These are phyloP conservation scores for Meghimatium bilineatum DNA, from an alignment of 2,888 invertebrate species.

Conservation along the genomic window DNA sequence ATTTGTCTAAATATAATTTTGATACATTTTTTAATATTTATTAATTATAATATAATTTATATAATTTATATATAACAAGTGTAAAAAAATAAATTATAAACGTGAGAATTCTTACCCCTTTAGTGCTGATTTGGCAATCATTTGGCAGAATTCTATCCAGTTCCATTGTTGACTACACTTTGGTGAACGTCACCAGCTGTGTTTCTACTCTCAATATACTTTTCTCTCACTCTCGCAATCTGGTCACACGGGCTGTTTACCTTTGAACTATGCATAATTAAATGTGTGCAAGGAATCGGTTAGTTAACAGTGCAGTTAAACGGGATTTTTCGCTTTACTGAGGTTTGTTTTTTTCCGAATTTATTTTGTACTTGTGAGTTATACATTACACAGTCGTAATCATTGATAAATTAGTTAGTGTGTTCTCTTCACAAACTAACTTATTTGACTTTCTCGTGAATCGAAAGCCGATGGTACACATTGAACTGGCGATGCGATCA, in stretches of 20 bases:
- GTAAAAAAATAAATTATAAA: not conserved
- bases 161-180: constrained; percentile 58
- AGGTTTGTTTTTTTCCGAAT: too few species aligned
- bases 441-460: too few species aligned
- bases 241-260: constrained; percentile 1
- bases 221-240: constrained; percentile 12
- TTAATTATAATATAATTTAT: too few species aligned
- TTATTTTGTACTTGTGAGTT: too few species aligned
- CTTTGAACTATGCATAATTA: not conserved
- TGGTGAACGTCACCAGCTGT: not conserved
- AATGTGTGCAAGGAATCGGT: not conserved
- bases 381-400: too few species aligned
- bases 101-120: constrained; percentile 56
- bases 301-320: not conserved
- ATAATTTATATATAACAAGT: too few species aligned
- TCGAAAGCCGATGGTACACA: too few species aligned
- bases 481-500: too few species aligned
- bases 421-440: too few species aligned
- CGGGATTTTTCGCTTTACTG: not conserved
- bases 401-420: too few species aligned
- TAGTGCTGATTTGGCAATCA: constrained; percentile 51
- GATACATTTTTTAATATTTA: too few species aligned
- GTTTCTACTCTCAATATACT: not conserved
- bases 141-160: constrained; percentile 57
- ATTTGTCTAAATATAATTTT: too few species aligned